Evolutionary conservation across 2,888 invertebrate species (phyloP).

Genomic region (Tethea ocularis): DNA sequence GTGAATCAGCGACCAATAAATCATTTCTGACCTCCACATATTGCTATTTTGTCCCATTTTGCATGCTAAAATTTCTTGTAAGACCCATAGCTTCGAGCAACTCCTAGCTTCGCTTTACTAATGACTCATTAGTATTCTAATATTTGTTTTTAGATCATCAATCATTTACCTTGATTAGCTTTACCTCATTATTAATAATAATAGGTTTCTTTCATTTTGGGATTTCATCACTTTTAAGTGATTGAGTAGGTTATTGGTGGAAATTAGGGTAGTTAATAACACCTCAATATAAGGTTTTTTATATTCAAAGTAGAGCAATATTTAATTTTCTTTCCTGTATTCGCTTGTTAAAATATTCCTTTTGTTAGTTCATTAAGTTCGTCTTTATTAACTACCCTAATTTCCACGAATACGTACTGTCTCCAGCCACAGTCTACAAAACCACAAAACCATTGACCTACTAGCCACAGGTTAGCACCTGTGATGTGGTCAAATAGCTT

Average conservation of each 20-base stretch:
- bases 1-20: constrained; percentile 6
- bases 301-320: too few relatives aligned
- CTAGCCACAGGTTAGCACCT: not conserved
- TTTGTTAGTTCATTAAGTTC: not conserved
- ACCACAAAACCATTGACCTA: not conserved
- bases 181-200: not conserved
- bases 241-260: too few relatives aligned
- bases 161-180: not conserved
- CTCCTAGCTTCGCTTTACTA: not conserved
- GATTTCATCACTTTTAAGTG: not conserved
- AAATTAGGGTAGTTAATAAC: too few relatives aligned
- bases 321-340: too few relatives aligned
- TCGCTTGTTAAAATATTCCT: too few relatives aligned
- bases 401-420: not conserved
- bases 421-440: not conserved
- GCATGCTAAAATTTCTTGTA: not conserved
- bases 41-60: not conserved
- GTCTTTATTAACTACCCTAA: not conserved
- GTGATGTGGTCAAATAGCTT: too few relatives aligned
- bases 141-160: not conserved
- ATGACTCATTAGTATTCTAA: not conserved
- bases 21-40: constrained; percentile 4
- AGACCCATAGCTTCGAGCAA: not conserved
- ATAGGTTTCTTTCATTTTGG: not conserved
- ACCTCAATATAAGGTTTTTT: too few relatives aligned